These are phyloP conservation scores for Macrosiphum euphorbiae DNA, from an alignment of 2,888 invertebrate species.

Conservation along the genomic window DNA sequence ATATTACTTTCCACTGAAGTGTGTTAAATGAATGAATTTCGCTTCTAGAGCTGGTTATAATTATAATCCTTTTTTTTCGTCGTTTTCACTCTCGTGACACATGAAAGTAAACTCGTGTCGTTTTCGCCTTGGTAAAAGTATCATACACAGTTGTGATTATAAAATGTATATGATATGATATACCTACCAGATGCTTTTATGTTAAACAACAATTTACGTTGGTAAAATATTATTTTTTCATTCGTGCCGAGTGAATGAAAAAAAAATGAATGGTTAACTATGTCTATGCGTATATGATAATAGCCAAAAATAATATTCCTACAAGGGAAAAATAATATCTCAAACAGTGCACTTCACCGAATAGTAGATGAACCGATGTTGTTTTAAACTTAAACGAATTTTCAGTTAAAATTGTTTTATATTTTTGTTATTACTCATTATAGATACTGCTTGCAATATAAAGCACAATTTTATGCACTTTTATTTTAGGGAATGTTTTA, in stretches of 20 bases:
- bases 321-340: not conserved
- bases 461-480: not conserved
- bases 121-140: not conserved
- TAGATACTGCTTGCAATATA: not conserved
- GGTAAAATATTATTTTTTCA: slow-evolving; percentile 33
- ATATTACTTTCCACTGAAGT: not conserved
- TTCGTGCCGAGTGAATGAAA: not conserved
- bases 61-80: not conserved
- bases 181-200: not conserved
- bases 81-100: not conserved
- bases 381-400: not conserved
- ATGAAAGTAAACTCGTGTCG: not conserved
- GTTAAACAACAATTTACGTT: not conserved
- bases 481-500: not conserved
- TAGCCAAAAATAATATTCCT: not conserved
- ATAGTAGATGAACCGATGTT: not conserved
- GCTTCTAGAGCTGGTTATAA: not conserved
- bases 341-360: not conserved
- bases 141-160: not conserved
- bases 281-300: not conserved
- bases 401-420: not conserved
- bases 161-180: not conserved
- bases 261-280: not conserved
- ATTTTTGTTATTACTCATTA: not conserved
- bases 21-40: not conserved